A percentile compares a stretch with the other conserved stretches of the same genome.
phyloP scores from a whole-genome alignment of 2,797 vertebrate genomes.

The Dicrostonyx torquatus region DNA sequence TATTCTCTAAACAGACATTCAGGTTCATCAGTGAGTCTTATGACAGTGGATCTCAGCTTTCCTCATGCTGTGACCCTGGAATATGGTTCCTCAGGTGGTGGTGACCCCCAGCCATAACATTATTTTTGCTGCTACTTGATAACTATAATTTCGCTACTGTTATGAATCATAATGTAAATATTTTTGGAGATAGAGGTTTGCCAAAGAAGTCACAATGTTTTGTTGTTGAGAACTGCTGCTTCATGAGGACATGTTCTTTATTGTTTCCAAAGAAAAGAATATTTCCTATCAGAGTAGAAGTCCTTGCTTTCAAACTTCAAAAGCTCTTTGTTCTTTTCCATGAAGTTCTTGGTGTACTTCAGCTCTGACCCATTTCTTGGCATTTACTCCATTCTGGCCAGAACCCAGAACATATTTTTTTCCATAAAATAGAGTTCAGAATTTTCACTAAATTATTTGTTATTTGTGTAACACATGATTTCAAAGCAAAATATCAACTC shows the following conservation, averaged over 20 bases:
- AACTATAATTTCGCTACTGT: neutral
- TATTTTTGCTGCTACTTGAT: neutral
- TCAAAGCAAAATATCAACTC: neutral
- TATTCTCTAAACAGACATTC: neutral
- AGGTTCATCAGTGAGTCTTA: neutral
- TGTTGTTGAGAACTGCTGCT: neutral
- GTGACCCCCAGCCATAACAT: neutral
- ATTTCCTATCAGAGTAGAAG: neutral
- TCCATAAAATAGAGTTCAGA: neutral
- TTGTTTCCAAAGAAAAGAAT: slow-evolving; percentile 22
- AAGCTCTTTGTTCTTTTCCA: neutral
- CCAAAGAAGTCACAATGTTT: neutral
- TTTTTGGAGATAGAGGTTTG: neutral
- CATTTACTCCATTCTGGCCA: slow-evolving; percentile 6
- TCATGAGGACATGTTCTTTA: neutral
- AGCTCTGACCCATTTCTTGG: slow-evolving; percentile 8
- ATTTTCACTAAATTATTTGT: slow-evolving; percentile 44
- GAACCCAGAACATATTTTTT: neutral
- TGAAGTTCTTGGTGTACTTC: neutral
- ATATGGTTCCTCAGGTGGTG: neutral
- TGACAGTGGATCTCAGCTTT: neutral
- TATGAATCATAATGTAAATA: neutral
- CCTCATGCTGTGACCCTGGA: neutral
- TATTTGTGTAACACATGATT: slow-evolving; percentile 41
- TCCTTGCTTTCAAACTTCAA: slow-evolving; percentile 17